phyloP scores from a whole-genome alignment of 2,113 vertebrate species.

The Corvus hawaiiensis region DNA sequence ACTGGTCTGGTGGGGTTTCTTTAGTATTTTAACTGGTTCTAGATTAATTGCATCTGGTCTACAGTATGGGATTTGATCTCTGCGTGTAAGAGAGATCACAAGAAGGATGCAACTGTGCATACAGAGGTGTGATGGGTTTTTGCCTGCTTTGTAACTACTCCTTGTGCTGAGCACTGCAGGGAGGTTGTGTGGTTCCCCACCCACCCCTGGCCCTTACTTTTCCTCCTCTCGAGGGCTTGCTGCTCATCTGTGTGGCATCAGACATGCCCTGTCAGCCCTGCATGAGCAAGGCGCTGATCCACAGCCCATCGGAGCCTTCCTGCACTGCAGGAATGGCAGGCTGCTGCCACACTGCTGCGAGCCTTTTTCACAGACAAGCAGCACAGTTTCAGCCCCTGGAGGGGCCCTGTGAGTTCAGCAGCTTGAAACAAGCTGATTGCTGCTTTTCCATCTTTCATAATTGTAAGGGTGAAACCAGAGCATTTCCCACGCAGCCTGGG shows the following conservation, averaged over 20 bases:
- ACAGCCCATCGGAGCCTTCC: conserved; percentile 81
- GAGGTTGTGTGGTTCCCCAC: conserved; percentile 26
- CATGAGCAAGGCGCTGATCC: conserved; percentile 69
- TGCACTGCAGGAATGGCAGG: conserved; percentile 81
- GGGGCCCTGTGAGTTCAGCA: conserved; percentile 66
- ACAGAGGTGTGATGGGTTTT: not conserved
- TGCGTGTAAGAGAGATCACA: not conserved
- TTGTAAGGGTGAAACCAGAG: conserved; percentile 58
- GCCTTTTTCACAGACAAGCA: conserved; percentile 87
- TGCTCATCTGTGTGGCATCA: not conserved
- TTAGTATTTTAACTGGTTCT: conserved; percentile 21
- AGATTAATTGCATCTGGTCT: conserved; percentile 27
- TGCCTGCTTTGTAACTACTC: not conserved
- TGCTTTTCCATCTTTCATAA: conserved; percentile 47
- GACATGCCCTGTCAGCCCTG: conserved; percentile 45
- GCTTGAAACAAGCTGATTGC: conserved; percentile 66
- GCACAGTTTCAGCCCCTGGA: conserved; percentile 73
- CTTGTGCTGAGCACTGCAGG: not conserved
- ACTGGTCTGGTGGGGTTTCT: not conserved
- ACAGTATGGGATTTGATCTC: not conserved
- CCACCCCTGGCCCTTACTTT: not conserved
- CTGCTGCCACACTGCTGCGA: conserved; percentile 84
- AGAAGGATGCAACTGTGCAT: not conserved
- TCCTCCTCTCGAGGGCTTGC: not conserved
- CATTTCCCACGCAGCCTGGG: not conserved